A percentile compares a stretch with the other conserved stretches of the same genome.
Evolutionary conservation across 2,113 vertebrate genomes (phyloP).

Genomic region (Haplochromis burtoni): DNA sequence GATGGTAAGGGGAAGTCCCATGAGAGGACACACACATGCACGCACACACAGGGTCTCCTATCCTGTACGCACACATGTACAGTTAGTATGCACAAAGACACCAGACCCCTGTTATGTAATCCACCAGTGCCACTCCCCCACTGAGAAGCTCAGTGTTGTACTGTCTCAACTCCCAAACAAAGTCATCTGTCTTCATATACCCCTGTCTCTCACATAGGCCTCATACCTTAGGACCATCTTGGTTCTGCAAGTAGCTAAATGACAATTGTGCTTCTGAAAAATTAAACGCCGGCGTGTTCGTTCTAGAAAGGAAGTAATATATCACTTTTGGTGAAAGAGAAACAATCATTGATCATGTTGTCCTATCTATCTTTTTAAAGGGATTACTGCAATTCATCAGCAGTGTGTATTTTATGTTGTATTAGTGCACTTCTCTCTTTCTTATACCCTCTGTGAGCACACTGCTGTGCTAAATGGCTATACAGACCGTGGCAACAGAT

Average conservation of each 20-base stretch:
- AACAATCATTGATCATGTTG: not conserved
- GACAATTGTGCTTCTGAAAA: not conserved
- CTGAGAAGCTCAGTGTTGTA: slow-evolving; percentile 32
- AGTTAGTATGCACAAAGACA: slow-evolving; percentile 52
- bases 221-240: slow-evolving; percentile 17
- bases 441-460: slow-evolving; percentile 16
- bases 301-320: not conserved
- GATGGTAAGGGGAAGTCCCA: slow-evolving; percentile 69
- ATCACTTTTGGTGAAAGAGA: not conserved
- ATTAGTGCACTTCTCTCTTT: slow-evolving; percentile 24
- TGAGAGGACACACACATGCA: slow-evolving; percentile 26
- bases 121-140: slow-evolving; percentile 48
- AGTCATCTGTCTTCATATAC: slow-evolving; percentile 38
- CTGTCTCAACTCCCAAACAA: slow-evolving; percentile 50
- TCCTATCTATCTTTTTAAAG: not conserved
- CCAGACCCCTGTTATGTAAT: slow-evolving; percentile 72
- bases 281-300: not conserved
- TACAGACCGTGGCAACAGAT: slow-evolving; percentile 62
- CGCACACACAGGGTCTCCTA: slow-evolving; percentile 36
- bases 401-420: slow-evolving; percentile 38
- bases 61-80: slow-evolving; percentile 32
- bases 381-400: slow-evolving; percentile 37
- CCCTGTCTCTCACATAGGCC: not conserved
- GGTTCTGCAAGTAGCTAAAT: not conserved
- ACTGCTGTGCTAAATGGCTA: slow-evolving; percentile 27